Percentiles rank a stretch among this genome's conserved stretches.
Conservation (phyloP, 2,113 vertebrate genomes). For the Salvelinus alpinus region DNA sequence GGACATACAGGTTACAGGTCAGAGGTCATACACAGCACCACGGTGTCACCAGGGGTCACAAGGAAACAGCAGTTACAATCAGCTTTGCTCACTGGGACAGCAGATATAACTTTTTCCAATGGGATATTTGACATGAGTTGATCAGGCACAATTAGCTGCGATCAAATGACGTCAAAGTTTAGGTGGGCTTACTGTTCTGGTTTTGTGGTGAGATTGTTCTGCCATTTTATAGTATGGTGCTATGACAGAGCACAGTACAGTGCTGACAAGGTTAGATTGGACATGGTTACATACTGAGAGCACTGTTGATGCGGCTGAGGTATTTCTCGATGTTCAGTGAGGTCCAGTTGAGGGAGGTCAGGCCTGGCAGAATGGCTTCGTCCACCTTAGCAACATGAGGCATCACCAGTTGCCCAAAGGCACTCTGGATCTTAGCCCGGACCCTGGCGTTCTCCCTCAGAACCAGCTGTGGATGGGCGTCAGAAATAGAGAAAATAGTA, state of each 20-base stretch:
- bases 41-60: too few relatives aligned
- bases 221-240: too few relatives aligned
- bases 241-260: too few relatives aligned
- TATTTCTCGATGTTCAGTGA: slow-evolving; percentile 88
- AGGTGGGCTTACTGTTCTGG: background rate
- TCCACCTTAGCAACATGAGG: slow-evolving; percentile 83
- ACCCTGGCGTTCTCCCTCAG: slow-evolving; percentile 86
- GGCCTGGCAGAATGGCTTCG: slow-evolving; percentile 82
- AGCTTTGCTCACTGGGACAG: too few relatives aligned
- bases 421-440: slow-evolving; percentile 81
- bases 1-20: slow-evolving; percentile 21
- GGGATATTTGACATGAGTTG: background rate
- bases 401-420: slow-evolving; percentile 76
- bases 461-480: slow-evolving; percentile 75
- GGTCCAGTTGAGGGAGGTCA: slow-evolving; percentile 85
- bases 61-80: too few relatives aligned
- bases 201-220: background rate
- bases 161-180: background rate
- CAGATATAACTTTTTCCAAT: background rate
- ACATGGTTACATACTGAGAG: slow-evolving; percentile 76
- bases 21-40: too few relatives aligned
- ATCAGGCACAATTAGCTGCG: too few relatives aligned
- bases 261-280: background rate
- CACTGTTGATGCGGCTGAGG: slow-evolving; percentile 71
- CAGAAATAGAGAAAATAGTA: background rate